Base-by-base conservation (phyloP, 2,113 vertebrate species). In the Syngnathus typhle region DNA sequence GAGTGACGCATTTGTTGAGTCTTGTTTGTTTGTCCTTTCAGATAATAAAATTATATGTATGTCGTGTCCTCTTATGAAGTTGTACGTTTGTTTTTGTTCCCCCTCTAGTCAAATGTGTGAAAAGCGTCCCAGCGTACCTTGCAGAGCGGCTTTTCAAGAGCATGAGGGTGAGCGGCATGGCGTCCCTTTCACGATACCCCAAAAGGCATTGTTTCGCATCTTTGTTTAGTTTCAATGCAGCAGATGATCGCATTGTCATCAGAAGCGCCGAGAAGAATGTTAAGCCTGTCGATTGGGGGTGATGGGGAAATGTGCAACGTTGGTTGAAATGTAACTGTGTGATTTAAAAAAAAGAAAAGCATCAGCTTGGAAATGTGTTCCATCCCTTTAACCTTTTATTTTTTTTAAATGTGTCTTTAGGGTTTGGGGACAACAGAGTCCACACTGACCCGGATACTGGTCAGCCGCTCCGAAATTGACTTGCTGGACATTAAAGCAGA, bases 391-490 rank as follows among this genome's bases (percentile, higher is more conserved):
- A 0, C 38, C 68, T 49, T 36, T 43, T 59, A 60, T 2, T 39
- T 43, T 64, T 16, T 12, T 13, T 7, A 61, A 43, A 21, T 7
- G 43, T 64, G 2, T 64, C 27, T 65, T 65, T 84, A 96, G 95
- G 94, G 94, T 5, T 68, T 76, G 4, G 94, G 94, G 19, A 95
- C 95, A 13, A 89, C 91, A 11, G 94, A 96, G 79, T 88, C 84
- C 37, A 87, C 77, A 55, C 75, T 96, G 65, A 94, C 85, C 69
- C 89, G 94, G 82, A 92, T 95, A 54, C 71, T 95, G 18, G 91
- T 93, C 60, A 89, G 92, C 73, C 92, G 95, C 62, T 93, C 94
- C 2, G 94, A 96, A 84, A 82, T 91, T 0, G 94, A 96, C 77
- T 80, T 96, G 78, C 13, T 92, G 89, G 94, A 96, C 81, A 93